These are phyloP conservation scores for Pristionchus arcanus DNA, from an alignment of 2,888 invertebrate species.

Conservation along the genomic window DNA sequence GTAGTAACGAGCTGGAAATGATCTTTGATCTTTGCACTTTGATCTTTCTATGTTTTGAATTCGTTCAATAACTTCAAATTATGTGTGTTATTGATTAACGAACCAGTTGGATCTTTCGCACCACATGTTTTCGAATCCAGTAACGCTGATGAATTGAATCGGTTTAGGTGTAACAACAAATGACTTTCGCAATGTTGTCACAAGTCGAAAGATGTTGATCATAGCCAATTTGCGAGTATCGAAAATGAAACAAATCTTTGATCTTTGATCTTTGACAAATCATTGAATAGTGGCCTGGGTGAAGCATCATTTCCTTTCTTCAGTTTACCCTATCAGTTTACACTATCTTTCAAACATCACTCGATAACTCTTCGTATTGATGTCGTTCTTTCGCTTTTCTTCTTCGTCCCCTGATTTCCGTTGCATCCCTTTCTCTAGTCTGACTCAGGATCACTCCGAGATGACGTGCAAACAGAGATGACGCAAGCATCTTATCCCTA, in stretches of 20 bases:
- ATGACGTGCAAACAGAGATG: slow-evolving; percentile 17
- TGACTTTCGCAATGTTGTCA: neutral
- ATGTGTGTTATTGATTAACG: neutral
- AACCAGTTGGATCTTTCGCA: neutral
- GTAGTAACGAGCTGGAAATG: slow-evolving; percentile 71
- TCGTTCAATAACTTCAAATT: neutral
- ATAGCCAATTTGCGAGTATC: no score
- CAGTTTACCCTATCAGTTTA: no score
- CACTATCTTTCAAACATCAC: neutral
- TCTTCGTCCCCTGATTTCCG: neutral
- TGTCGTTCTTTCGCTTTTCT: neutral
- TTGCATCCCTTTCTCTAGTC: slow-evolving; percentile 22
- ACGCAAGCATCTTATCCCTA: neutral
- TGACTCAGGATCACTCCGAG: slow-evolving; percentile 31
- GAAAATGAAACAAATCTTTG: no score
- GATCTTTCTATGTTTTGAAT: neutral
- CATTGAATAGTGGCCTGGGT: no score
- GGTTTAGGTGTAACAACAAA: neutral
- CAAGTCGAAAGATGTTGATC: neutral
- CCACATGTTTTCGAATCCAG: neutral
- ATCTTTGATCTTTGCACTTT: slow-evolving; percentile 10
- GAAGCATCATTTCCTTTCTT: no score
- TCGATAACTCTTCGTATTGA: neutral
- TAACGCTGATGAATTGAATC: neutral
- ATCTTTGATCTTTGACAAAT: no score